Conservation (phyloP, 2,888 invertebrate species). For the Andrena fulva region DNA sequence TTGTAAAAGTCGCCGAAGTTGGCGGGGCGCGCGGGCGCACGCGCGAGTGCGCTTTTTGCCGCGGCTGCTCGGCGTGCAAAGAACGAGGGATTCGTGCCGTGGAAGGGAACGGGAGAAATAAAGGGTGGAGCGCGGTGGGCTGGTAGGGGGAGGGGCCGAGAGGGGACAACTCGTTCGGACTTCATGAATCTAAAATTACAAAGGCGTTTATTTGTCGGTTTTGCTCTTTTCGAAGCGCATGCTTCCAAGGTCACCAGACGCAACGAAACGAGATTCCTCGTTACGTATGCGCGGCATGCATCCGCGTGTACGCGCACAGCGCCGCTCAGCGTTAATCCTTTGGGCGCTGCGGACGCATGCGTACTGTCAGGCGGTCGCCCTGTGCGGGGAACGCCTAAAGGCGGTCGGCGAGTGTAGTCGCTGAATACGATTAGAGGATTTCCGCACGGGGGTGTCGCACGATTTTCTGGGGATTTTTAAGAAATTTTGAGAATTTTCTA, state of each 20-base stretch:
- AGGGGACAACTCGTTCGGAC: conserved; percentile 39
- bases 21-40: neutral
- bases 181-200: conserved; percentile 65
- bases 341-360: neutral
- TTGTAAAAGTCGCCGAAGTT: conserved; percentile 15
- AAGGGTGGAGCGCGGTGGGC: neutral
- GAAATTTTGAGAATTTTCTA: neutral
- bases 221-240: conserved; percentile 54
- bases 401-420: neutral
- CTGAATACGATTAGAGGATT: neutral
- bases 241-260: conserved; percentile 60
- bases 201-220: conserved; percentile 60
- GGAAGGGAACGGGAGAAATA: neutral
- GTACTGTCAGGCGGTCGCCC: neutral
- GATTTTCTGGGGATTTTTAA: neutral
- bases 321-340: neutral
- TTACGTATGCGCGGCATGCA: conserved; percentile 60
- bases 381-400: neutral
- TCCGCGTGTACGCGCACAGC: conserved; percentile 25
- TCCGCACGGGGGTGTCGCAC: neutral
- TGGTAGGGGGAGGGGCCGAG: neutral
- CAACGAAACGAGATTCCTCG: conserved; percentile 66
- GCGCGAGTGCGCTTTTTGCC: neutral
- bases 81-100: neutral
- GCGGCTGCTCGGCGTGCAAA: neutral